A percentile compares a stretch with the other conserved stretches of the same genome.
Evolutionary conservation across 53 echinoderm and acorn worm species (phyloP).

Genomic region (Echinometra lucunter): DNA sequence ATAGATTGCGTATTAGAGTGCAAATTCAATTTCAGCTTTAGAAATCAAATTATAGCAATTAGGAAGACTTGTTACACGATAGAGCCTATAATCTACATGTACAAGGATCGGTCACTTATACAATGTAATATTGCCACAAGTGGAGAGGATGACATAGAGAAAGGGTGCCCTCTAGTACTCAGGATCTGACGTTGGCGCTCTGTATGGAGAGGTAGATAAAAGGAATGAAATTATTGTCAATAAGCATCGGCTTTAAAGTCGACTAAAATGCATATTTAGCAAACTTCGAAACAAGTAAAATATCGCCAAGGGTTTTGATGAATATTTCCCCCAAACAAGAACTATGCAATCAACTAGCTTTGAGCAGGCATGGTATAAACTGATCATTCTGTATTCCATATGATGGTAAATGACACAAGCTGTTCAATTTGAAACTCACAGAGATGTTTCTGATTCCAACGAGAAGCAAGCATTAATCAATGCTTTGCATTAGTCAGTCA

Average conservation of each 20-base stretch:
- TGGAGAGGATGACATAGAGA: background rate
- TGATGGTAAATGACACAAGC: too few species aligned
- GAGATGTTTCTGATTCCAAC: too few species aligned
- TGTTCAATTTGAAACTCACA: too few species aligned
- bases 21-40: too few species aligned
- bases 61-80: background rate
- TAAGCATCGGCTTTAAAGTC: background rate
- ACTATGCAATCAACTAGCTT: too few species aligned
- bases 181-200: conserved; percentile 62
- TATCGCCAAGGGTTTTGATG: too few species aligned
- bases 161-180: background rate
- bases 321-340: too few species aligned
- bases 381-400: too few species aligned
- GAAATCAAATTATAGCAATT: background rate
- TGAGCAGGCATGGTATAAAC: too few species aligned
- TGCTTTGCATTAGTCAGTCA: background rate
- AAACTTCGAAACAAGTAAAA: too few species aligned
- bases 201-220: conserved; percentile 51
- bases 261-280: background rate
- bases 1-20: background rate
- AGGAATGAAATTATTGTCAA: background rate
- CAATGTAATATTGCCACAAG: conserved; percentile 27
- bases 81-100: background rate
- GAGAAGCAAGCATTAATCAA: background rate
- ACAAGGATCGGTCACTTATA: background rate